phyloP scores from a whole-genome alignment of 2,797 vertebrate genomes.

The Gadopsis marmoratus region DNA sequence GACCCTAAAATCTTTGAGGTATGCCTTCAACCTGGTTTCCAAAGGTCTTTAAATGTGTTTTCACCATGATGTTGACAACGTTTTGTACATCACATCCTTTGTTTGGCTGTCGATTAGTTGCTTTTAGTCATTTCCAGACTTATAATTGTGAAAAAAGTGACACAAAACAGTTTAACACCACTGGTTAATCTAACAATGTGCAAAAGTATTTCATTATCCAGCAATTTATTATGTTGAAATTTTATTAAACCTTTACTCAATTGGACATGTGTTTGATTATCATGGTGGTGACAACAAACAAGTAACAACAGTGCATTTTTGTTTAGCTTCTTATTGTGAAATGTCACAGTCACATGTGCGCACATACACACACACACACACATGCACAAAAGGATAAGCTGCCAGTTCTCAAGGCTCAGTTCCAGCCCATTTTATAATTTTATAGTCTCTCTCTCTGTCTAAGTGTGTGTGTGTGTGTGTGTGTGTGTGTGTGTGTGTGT shows the following conservation, averaged over 20 bases:
- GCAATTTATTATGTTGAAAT: not conserved
- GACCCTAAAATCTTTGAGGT: not conserved
- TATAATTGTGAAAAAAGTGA: not conserved
- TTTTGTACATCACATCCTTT: not conserved
- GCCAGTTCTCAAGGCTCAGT: slow-evolving; percentile 19
- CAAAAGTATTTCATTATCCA: not conserved
- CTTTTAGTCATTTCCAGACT: slow-evolving; percentile 7
- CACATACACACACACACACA: slow-evolving; percentile 4
- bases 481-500: slow-evolving; percentile 24
- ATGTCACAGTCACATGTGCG: not conserved
- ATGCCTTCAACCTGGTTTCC: slow-evolving; percentile 16
- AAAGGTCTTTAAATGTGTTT: slow-evolving; percentile 8
- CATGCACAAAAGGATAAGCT: not conserved
- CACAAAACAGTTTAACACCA: not conserved
- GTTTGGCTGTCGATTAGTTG: not conserved
- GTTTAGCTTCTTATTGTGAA: slow-evolving; percentile 10
- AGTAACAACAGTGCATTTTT: not conserved
- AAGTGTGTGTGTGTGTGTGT: slow-evolving; percentile 23
- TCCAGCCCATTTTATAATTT: slow-evolving; percentile 46
- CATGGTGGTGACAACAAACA: not conserved
- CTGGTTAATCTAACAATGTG: not conserved
- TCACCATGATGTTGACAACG: not conserved
- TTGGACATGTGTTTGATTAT: not conserved
- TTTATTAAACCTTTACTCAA: not conserved
- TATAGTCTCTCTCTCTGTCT: slow-evolving; percentile 27